Base-by-base conservation (phyloP, 2,888 invertebrate species). In the Philonicus albiceps region DNA sequence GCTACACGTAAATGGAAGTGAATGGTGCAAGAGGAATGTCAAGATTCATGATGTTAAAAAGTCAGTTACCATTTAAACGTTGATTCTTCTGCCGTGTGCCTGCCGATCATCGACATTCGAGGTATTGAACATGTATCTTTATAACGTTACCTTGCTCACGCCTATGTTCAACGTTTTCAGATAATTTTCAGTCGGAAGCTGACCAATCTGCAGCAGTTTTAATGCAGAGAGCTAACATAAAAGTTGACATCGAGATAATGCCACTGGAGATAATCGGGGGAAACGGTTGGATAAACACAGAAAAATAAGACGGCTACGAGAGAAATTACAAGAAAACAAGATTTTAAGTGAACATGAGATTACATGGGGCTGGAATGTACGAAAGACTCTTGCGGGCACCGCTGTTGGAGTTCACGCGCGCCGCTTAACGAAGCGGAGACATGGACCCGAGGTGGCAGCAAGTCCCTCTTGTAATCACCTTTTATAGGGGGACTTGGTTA, bases 1-100 rank as follows among this genome's bases (percentile, higher is more conserved):
- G 83, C 5, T 83, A 64, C 64, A 37, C 83, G 22, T 81, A 55
- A 81, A 81, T 81, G 80, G 80, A 53, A 80, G 53, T 80, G 27
- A 37, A 80, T 80, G 80, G 80, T 80, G 80, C 53, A 80, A 80
- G 76, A 76, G 76, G 76, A 76, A 76, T 76, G 76, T 76, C 76
- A 76, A 76, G 43, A 76, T 40, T 76, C 76, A 76, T 40, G 40
- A 76, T 40, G 76, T 13, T 40, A 34, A 40, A 40, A 40, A 76
- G 76, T 76, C 40, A 76, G 76, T 76, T 76, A 19, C 76, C 76
- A 76, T 40, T 37, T 76, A 37, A 76, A 76, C 34, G 76, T 40
- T 19, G 19, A 40, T 76, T 34, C 76, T 40, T 31, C 31, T 22
- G 19, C 64, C 19, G 64, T 64, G 64, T 64, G 64, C 27, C 64